phyloP scores from a whole-genome alignment of 2,113 vertebrate species.

The Anhinga rufa region DNA sequence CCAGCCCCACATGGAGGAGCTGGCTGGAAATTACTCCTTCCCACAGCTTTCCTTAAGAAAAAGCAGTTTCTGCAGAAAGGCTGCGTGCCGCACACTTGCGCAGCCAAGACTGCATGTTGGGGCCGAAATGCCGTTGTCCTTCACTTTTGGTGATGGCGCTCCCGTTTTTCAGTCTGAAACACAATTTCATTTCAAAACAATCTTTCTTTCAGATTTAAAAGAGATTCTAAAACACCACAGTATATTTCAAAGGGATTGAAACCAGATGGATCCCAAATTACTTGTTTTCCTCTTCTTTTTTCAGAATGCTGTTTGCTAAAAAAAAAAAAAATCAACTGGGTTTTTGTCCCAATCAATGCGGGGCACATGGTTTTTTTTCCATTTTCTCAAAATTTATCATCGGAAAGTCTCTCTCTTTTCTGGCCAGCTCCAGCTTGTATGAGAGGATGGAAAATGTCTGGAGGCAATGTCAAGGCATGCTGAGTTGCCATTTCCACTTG shows the following conservation, averaged over 20 bases:
- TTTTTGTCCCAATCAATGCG: slow-evolving; percentile 8
- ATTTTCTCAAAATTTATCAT: slow-evolving; percentile 54
- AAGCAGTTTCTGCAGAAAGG: background rate
- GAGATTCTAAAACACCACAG: slow-evolving; percentile 16
- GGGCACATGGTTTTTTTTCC: background rate
- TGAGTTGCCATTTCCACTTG: slow-evolving; percentile 59
- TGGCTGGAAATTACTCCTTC: background rate
- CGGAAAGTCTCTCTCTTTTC: slow-evolving; percentile 53
- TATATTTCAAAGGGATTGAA: slow-evolving; percentile 59
- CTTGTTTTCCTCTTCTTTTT: slow-evolving; percentile 14
- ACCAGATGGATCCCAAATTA: slow-evolving; percentile 53
- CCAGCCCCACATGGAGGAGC: background rate
- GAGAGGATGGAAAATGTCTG: slow-evolving; percentile 63
- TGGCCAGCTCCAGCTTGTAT: slow-evolving; percentile 33
- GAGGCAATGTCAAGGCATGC: slow-evolving; percentile 49
- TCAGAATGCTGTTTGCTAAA: background rate
- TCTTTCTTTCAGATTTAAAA: slow-evolving; percentile 11
- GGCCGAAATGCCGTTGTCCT: background rate
- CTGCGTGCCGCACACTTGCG: accelerated
- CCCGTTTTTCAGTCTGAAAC: background rate
- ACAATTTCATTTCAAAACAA: slow-evolving; percentile 7
- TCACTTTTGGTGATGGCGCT: background rate
- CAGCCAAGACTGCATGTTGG: accelerated
- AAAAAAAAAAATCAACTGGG: background rate
- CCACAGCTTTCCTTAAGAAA: background rate